These are phyloP conservation scores for Polydrusus cervinus DNA, from an alignment of 2,888 invertebrate species.

Conservation along the genomic window DNA sequence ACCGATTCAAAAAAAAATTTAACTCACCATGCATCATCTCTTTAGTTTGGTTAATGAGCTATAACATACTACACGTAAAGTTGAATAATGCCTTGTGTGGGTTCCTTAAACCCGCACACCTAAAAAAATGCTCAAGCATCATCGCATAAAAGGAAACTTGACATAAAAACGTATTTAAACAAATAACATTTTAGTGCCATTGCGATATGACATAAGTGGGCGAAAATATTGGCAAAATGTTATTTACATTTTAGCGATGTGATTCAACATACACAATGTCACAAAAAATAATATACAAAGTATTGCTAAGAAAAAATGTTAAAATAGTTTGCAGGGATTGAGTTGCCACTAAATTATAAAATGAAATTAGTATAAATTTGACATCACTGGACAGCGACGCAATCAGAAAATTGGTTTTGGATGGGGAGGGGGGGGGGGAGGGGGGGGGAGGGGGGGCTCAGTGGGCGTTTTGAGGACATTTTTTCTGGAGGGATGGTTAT, in stretches of 20 bases:
- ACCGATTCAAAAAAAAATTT: too few relatives aligned
- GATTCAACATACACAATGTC: background rate
- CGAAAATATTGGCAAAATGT: background rate
- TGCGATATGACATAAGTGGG: background rate
- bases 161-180: background rate
- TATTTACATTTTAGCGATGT: constrained; percentile 2
- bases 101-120: background rate
- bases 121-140: constrained; percentile 3
- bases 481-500: too few relatives aligned
- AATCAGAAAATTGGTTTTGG: too few relatives aligned
- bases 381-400: too few relatives aligned
- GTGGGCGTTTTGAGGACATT: too few relatives aligned
- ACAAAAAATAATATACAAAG: background rate
- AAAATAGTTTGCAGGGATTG: too few relatives aligned
- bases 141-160: constrained; percentile 14
- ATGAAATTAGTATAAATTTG: too few relatives aligned
- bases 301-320: background rate
- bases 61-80: background rate
- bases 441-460: too few relatives aligned
- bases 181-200: background rate
- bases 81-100: background rate
- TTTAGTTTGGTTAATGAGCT: background rate
- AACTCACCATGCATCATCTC: too few relatives aligned
- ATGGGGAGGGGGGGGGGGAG: too few relatives aligned
- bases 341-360: too few relatives aligned